Evolutionary conservation across 2,888 invertebrate genomes (phyloP).

Genomic region (Tineola bisselliella): DNA sequence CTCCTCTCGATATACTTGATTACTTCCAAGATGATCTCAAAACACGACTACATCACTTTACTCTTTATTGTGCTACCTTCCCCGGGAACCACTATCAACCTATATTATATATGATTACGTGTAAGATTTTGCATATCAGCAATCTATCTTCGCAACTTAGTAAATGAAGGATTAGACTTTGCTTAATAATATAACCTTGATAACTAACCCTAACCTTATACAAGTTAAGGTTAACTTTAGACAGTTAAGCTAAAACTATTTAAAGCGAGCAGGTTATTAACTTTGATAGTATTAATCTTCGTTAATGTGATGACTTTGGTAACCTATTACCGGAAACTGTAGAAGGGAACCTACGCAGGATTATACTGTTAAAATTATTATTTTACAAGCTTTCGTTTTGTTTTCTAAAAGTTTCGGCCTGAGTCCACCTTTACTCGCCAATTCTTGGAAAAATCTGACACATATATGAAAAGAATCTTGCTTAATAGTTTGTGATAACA

Average conservation of each 20-base stretch:
- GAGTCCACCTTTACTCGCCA: no score
- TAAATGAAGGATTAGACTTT: background rate
- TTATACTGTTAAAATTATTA: background rate
- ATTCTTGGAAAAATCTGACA: no score
- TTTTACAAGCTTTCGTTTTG: no score
- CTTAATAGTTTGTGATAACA: no score
- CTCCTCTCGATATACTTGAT: no score
- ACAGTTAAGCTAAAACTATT: background rate
- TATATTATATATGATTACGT: no score
- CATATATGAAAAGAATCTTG: no score
- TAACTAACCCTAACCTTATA: background rate
- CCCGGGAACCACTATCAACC: no score
- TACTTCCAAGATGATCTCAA: no score
- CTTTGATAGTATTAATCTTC: constrained; percentile 5
- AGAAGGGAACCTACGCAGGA: background rate
- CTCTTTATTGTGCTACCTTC: no score
- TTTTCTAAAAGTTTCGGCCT: no score
- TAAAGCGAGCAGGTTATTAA: constrained; percentile 2
- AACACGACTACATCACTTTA: no score
- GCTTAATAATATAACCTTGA: constrained; percentile 1
- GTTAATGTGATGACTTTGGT: background rate
- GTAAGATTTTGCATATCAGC: background rate
- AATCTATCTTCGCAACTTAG: background rate
- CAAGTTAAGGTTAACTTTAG: background rate
- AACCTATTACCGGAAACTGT: background rate